Evolutionary conservation across 2,797 vertebrate species (phyloP).

Genomic region (Ibycter americanus): DNA sequence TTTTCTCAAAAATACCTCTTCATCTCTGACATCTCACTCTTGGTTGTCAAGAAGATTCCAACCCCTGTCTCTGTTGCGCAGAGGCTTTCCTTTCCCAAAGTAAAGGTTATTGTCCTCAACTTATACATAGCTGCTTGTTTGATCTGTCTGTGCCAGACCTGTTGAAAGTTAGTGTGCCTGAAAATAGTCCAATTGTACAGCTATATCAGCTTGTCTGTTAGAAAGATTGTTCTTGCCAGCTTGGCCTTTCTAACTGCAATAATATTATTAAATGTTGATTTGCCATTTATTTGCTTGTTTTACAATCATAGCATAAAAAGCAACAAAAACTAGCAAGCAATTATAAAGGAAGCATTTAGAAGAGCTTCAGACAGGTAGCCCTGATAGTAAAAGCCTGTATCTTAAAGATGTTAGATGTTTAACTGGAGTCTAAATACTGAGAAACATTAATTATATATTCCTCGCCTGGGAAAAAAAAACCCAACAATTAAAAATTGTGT

Average conservation of each 20-base stretch:
- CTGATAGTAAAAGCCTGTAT: not conserved
- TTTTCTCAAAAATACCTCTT: not conserved
- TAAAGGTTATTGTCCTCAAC: not conserved
- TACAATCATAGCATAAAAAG: not conserved
- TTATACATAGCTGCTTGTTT: not conserved
- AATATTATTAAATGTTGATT: not conserved
- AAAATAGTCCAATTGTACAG: not conserved
- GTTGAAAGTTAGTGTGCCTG: not conserved
- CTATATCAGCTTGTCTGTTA: not conserved
- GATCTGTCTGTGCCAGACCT: not conserved
- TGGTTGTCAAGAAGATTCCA: not conserved
- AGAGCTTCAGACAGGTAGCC: fast-evolving
- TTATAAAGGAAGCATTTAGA: not conserved
- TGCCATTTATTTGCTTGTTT: not conserved
- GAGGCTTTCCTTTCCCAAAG: not conserved
- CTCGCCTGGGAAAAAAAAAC: fast-evolving
- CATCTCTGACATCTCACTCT: not conserved
- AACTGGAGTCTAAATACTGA: not conserved
- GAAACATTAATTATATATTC: not conserved
- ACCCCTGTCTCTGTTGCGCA: not conserved
- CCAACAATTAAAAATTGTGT: no score
- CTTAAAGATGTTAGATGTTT: not conserved
- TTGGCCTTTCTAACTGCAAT: not conserved
- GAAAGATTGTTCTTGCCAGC: not conserved
- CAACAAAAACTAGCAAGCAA: not conserved